phyloP scores from a whole-genome alignment of 2,888 invertebrate genomes.

The Parasteatoda lunata region DNA sequence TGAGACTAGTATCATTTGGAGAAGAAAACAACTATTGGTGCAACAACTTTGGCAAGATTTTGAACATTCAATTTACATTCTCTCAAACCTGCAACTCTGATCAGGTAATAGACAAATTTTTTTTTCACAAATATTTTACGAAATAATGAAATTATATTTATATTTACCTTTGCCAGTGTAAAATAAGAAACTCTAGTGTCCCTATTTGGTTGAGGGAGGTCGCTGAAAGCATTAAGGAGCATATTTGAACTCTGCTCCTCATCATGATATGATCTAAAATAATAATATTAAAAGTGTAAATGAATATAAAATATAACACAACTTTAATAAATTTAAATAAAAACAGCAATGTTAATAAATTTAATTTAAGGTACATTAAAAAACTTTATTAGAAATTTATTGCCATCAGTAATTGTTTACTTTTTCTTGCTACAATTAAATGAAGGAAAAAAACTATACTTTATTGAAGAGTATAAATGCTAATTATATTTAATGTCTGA shows the following conservation, averaged over 20 bases:
- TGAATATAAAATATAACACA: too few relatives aligned
- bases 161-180: slow-evolving; percentile 87
- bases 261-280: slow-evolving; percentile 33
- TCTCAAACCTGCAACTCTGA: slow-evolving; percentile 85
- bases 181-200: slow-evolving; percentile 94
- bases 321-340: too few relatives aligned
- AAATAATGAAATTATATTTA: not conserved
- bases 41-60: slow-evolving; percentile 93
- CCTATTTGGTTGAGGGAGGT: slow-evolving; percentile 92
- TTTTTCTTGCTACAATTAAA: too few relatives aligned
- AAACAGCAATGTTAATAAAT: too few relatives aligned
- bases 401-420: too few relatives aligned
- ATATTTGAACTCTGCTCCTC: slow-evolving; percentile 76
- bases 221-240: slow-evolving; percentile 81
- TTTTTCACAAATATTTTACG: not conserved
- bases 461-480: too few relatives aligned
- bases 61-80: slow-evolving; percentile 93
- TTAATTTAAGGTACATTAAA: too few relatives aligned
- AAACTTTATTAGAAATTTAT: too few relatives aligned
- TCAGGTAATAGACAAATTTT: not conserved
- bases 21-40: slow-evolving; percentile 94
- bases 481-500: too few relatives aligned
- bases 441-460: too few relatives aligned
- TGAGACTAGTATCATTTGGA: slow-evolving; percentile 77
- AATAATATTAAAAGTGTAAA: not conserved